Base-by-base conservation (phyloP, 2,888 invertebrate genomes). In the Xylota segnis region DNA sequence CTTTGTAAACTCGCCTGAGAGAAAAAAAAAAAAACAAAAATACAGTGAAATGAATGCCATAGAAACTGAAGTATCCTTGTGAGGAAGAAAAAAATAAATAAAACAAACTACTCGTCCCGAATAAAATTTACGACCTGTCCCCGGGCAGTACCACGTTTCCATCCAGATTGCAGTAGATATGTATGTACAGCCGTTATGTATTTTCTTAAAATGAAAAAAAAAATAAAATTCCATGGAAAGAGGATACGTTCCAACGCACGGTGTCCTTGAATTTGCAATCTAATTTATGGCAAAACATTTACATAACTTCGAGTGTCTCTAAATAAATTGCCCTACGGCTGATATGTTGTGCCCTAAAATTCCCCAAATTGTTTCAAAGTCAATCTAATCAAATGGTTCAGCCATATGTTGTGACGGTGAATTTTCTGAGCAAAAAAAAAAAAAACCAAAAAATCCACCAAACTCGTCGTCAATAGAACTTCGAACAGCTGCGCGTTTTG, bases 241-340 rank as follows among this genome's bases (percentile, higher is more conserved):
- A n/a, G 29, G 5, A 3, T 32, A 32, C 32, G 32, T 37, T 37
- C 37, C 37, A 37, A 4, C n/a, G n/a, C n/a, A n/a, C 37, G 10
- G 5, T 10, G 5, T 56, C 5, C 34, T 34, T 56, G 34, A 56
- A 56, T 16, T 16, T 56, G 16, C 34, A 32, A 56, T 34, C 10
- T 56, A 56, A 10, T 9, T 56, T 56, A 34, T 16, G 56, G 7
- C 16, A 16, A 16, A 18, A 16, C 9, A 56, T 56, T 56, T 56
- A 34, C 56, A 16, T 56, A 56, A 5, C 14, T 10, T 32, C 1
- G 16, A 34, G 16, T 34, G 18, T 18, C 9, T 47, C 10, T 16
- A 9, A 18, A 2, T 47, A 47, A 47, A 47, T 47, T 47, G 14
- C 43, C 43, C 14, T 5, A 43, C 9, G n/a, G 5, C 6, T 5